These are phyloP conservation scores for Scylla paramamosain DNA, from an alignment of 1,140 invertebrate genomes.

Conservation along the genomic window DNA sequence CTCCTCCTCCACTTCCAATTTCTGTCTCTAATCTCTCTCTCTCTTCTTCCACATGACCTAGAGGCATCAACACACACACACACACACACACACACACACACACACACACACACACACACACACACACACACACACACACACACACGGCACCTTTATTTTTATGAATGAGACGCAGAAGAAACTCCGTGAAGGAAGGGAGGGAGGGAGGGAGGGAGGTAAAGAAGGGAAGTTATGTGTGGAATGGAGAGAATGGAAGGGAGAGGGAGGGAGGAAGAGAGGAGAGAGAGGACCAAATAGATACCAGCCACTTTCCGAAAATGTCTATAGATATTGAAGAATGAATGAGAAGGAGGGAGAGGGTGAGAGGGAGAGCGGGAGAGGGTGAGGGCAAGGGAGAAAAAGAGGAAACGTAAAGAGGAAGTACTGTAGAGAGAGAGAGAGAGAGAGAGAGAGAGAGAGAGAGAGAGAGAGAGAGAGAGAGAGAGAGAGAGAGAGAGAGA, in stretches of 20 bases:
- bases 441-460: not conserved
- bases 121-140: slow-evolving; percentile 35
- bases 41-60: not conserved
- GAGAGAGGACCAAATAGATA: not conserved
- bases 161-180: slow-evolving; percentile 9
- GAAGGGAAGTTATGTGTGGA: not conserved
- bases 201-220: not conserved
- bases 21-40: not conserved
- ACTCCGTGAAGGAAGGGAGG: slow-evolving; percentile 26
- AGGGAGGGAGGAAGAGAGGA: not conserved
- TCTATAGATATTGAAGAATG: not conserved
- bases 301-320: not conserved
- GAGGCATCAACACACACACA: not conserved
- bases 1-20: not conserved
- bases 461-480: slow-evolving; percentile 24
- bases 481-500: slow-evolving; percentile 24
- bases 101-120: not conserved
- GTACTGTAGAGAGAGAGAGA: not conserved
- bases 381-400: not conserved
- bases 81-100: not conserved
- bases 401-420: not conserved
- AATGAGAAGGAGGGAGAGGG: slow-evolving; percentile 29
- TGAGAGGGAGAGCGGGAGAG: not conserved
- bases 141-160: not conserved
- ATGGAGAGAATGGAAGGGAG: not conserved